Conservation (phyloP, 2,888 invertebrate genomes). For the Choristoneura rosaceana region DNA sequence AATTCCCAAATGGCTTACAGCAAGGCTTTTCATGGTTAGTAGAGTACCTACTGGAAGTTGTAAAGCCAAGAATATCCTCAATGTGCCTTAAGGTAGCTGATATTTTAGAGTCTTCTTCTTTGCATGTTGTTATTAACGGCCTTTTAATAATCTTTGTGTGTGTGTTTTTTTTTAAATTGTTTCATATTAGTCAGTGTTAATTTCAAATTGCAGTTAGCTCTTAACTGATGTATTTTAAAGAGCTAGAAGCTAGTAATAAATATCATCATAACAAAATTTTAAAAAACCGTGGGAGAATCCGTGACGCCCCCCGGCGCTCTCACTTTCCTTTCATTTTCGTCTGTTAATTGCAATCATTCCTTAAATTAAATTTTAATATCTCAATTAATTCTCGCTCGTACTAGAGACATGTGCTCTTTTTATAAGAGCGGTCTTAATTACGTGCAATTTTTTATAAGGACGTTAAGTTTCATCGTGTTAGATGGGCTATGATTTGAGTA, state of each 20-base stretch:
- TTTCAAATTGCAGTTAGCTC: background rate
- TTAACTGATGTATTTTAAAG: background rate
- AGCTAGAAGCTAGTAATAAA: background rate
- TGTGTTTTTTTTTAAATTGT: too few species aligned
- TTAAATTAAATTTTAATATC: conserved; percentile 17
- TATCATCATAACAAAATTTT: conserved; percentile 4
- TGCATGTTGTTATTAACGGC: background rate
- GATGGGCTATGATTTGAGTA: background rate
- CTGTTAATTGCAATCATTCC: conserved; percentile 40
- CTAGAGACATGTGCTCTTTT: conserved; percentile 1
- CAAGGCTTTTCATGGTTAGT: conserved; percentile 52
- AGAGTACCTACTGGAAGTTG: conserved; percentile 12
- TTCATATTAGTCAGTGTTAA: background rate
- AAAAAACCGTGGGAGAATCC: background rate
- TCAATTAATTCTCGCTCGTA: conserved; percentile 18
- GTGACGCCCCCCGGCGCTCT: conserved; percentile 32
- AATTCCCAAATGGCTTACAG: conserved; percentile 33
- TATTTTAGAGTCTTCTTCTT: conserved; percentile 16
- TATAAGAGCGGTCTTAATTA: conserved; percentile 15
- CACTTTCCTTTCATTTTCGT: conserved; percentile 43
- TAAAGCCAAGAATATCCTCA: conserved; percentile 29
- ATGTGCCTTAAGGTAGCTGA: conserved; percentile 1
- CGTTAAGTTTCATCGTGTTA: background rate
- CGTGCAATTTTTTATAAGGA: conserved; percentile 1
- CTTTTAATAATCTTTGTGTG: too few species aligned